A percentile compares a stretch with the other conserved stretches of the same genome.
Evolutionary conservation across 2,113 vertebrate species (phyloP).

Genomic region (Chaenogobius annularis): DNA sequence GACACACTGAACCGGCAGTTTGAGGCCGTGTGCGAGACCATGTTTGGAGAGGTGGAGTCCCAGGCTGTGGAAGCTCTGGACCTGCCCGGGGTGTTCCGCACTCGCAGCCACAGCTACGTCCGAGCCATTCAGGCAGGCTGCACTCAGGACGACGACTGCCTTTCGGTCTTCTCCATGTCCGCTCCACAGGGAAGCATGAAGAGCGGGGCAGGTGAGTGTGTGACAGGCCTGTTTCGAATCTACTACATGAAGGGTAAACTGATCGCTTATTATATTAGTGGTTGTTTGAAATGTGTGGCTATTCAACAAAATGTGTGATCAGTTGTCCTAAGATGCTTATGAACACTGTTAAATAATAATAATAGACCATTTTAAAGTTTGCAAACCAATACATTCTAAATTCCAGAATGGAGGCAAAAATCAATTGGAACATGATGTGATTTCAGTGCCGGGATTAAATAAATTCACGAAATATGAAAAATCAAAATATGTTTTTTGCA

Average conservation of each 20-base stretch:
- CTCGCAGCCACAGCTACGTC: conserved; percentile 97
- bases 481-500: no score
- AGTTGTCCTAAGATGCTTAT: no score
- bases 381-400: no score
- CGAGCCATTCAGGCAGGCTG: conserved; percentile 98
- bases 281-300: neutral
- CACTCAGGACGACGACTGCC: conserved; percentile 97
- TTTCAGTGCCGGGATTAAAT: no score
- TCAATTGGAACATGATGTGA: no score
- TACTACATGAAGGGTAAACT: neutral
- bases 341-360: no score
- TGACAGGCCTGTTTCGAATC: neutral
- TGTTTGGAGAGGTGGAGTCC: conserved; percentile 94
- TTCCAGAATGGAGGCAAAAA: no score
- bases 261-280: neutral
- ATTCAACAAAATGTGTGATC: no score
- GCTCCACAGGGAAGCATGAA: conserved; percentile 84
- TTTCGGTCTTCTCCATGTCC: conserved; percentile 92
- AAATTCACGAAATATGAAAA: no score
- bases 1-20: conserved; percentile 93
- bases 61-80: conserved; percentile 96
- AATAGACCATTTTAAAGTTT: no score
- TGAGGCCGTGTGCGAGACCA: conserved; percentile 92
- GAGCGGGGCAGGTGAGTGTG: conserved; percentile 87
- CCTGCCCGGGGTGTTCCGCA: conserved; percentile 96